Percentiles rank a stretch among this genome's conserved stretches.
phyloP scores from a whole-genome alignment of 2,113 vertebrate species.

The Zeus faber region DNA sequence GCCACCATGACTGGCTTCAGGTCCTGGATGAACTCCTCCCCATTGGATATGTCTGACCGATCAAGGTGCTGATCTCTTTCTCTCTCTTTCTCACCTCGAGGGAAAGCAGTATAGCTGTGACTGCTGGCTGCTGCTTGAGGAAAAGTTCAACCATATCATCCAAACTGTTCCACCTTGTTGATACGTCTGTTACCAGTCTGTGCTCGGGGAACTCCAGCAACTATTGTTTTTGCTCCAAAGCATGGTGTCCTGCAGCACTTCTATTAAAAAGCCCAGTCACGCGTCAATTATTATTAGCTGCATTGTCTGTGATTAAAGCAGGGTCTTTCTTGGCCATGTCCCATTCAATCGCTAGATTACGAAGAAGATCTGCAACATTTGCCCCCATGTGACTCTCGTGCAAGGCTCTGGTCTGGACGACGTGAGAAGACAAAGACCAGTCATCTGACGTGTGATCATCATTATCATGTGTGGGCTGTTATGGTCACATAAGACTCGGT shows the following conservation, averaged over 20 bases:
- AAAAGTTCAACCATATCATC: slow-evolving; percentile 13
- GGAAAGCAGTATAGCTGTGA: slow-evolving; percentile 13
- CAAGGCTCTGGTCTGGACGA: too few relatives aligned
- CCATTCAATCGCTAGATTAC: too few relatives aligned
- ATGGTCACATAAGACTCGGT: too few relatives aligned
- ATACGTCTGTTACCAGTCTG: slow-evolving; percentile 14
- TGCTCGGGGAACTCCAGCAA: slow-evolving; percentile 22
- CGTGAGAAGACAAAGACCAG: too few relatives aligned
- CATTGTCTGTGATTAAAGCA: slow-evolving; percentile 15
- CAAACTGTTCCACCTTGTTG: slow-evolving; percentile 22
- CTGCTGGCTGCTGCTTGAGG: slow-evolving; percentile 20
- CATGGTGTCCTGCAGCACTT: slow-evolving; percentile 13
- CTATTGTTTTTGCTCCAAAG: slow-evolving; percentile 20
- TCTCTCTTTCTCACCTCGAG: slow-evolving; percentile 15
- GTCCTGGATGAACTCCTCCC: too few relatives aligned
- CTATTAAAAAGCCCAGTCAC: slow-evolving; percentile 14
- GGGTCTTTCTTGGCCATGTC: not conserved
- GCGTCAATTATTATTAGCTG: slow-evolving; percentile 7
- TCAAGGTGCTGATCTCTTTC: slow-evolving; percentile 22
- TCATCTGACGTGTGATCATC: too few relatives aligned
- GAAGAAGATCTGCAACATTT: too few relatives aligned
- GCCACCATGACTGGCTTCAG: too few relatives aligned
- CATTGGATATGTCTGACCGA: too few relatives aligned
- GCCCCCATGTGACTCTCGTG: too few relatives aligned
- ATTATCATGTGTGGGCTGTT: too few relatives aligned